Base-by-base conservation (phyloP, 2,113 vertebrate genomes). In the Aegotheles bennettii region DNA sequence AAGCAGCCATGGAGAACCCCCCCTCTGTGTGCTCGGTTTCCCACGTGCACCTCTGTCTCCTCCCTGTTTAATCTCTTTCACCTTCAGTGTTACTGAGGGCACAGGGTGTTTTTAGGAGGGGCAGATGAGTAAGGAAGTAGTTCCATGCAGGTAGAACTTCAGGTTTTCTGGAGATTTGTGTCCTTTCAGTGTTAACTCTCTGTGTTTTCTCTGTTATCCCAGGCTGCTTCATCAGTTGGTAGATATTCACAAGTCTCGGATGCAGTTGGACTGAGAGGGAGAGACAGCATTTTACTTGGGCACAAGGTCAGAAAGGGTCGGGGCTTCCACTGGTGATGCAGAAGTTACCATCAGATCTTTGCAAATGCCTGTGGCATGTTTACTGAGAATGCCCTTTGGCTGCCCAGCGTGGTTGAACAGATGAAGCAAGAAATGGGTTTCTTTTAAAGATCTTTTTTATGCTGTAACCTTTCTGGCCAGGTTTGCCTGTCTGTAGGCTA, bases 31-130 rank as follows among this genome's bases (percentile, higher is more conserved):
- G 35, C 13, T 61, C 50, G 2, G 2, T 69, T 75, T 38, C 23
- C n/a, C 77, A 25, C 0, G 1, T 47, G 29, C 28, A 11, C 13
- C 40, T 65, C n/a, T 50, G 7, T 35, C 47, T 82, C 19, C 13
- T 90, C 19, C 64, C 61, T 45, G 10, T 50, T 43, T 5, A 23
- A 6, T 71, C 19, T 53, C 53, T 33, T 67, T n/a, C 50, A 36
- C 35, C 17, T 19, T 76, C 10, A 1, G 0, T 18, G 7, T 57
- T 18, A 2, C 0, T 20, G 63, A 60, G 63, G 28, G 47, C 85
- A 11, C 10, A 9, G 36, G n/a, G 26, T 38, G 33, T 47, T 84
- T 77, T 90, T 64, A 47, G 60, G 33, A 67, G 29, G 23, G 26
- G 10, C 0, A 5, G 40, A 29, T 43, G 35, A 23, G 25, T 29